A percentile compares a stretch with the other conserved stretches of the same genome.
Conservation (phyloP, 2,888 invertebrate species). For the Malachius bipustulatus region DNA sequence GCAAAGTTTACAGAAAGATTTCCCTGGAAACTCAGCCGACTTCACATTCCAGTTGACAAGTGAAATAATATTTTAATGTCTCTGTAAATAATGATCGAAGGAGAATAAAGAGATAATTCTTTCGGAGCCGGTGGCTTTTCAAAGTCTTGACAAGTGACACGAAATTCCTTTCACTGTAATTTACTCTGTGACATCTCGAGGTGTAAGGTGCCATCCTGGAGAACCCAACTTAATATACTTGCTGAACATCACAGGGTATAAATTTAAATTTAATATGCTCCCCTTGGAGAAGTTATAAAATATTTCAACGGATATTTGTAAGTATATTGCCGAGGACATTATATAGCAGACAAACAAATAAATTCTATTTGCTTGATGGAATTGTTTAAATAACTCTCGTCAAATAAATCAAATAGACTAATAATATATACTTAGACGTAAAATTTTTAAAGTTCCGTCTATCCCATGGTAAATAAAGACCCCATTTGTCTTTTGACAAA, state of each 20-base stretch:
- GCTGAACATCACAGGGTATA: neutral
- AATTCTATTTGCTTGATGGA: too few relatives aligned
- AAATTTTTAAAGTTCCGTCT: too few relatives aligned
- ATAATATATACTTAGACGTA: too few relatives aligned
- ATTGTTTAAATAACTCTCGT: too few relatives aligned
- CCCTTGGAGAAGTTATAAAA: too few relatives aligned
- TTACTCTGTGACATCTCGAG: conserved; percentile 27
- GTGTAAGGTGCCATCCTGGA: conserved; percentile 1
- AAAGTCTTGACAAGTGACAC: conserved; percentile 28
- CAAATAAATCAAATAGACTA: too few relatives aligned
- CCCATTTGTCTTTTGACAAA: too few relatives aligned
- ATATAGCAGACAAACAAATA: too few relatives aligned
- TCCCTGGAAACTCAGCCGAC: neutral
- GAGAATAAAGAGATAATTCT: neutral
- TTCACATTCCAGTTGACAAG: neutral
- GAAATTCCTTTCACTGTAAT: conserved; percentile 34
- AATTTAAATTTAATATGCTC: conserved; percentile 2
- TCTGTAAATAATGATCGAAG: conserved; percentile 3
- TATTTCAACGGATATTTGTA: too few relatives aligned
- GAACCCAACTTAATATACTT: neutral
- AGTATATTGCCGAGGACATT: too few relatives aligned
- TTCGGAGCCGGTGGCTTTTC: neutral
- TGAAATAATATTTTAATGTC: neutral
- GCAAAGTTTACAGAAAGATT: too few relatives aligned
- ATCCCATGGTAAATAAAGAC: too few relatives aligned